Percentiles rank a stretch among this genome's conserved stretches.
Conservation (phyloP, 2,113 vertebrate genomes). For the Gnathonemus longibarbis region DNA sequence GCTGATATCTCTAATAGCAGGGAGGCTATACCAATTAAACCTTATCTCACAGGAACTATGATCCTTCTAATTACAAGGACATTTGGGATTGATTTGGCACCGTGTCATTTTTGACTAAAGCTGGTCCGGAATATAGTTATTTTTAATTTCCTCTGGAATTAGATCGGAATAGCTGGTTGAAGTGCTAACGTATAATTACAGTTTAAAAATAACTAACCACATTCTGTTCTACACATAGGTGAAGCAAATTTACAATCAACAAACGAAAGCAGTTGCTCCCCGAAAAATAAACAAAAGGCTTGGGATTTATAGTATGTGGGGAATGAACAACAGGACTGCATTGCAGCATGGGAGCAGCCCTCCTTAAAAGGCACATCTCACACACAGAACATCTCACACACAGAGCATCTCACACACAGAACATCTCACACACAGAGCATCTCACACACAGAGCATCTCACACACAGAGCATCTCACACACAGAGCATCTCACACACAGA, state of each 20-base stretch:
- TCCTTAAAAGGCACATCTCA: neutral
- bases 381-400: neutral
- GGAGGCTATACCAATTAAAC: neutral
- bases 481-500: neutral
- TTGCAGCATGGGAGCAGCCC: neutral
- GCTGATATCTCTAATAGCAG: neutral
- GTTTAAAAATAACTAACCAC: neutral
- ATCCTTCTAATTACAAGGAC: conserved; percentile 4
- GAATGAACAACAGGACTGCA: neutral
- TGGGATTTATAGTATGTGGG: neutral
- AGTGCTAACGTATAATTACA: neutral
- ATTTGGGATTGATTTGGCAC: conserved; percentile 2
- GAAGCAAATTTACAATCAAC: conserved; percentile 8
- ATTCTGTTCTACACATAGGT: neutral
- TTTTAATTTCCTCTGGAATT: neutral
- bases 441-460: too few relatives aligned
- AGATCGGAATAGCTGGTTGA: neutral
- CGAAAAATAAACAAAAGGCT: neutral
- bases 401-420: neutral
- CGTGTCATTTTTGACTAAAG: neutral
- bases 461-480: too few relatives aligned
- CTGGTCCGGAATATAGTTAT: neutral
- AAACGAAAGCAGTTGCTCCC: neutral
- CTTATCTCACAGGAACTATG: conserved; percentile 2
- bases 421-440: too few relatives aligned